Evolutionary conservation across 2,888 invertebrate genomes (phyloP).

Genomic region (Metallyticus violacea): DNA sequence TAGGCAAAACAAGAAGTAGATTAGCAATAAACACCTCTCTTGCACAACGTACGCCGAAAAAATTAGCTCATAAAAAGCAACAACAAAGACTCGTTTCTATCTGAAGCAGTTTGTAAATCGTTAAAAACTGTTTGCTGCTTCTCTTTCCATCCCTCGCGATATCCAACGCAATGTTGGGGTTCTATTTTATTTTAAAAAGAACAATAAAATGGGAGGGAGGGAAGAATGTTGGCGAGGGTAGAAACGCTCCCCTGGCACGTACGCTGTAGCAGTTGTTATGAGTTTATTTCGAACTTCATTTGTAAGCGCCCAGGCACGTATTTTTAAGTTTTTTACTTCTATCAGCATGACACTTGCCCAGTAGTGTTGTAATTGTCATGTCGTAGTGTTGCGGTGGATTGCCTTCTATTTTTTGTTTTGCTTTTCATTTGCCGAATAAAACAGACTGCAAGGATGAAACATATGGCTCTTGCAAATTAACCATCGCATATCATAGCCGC

Average conservation of each 20-base stretch:
- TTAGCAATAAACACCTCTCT: background rate
- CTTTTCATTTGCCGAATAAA: background rate
- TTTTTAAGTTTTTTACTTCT: background rate
- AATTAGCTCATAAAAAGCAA: too few species aligned
- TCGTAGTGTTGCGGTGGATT: background rate
- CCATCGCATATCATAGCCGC: too few species aligned
- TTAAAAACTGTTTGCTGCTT: background rate
- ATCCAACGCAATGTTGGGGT: background rate
- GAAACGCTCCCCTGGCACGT: too few species aligned
- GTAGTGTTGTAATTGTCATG: background rate
- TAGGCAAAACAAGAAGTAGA: background rate
- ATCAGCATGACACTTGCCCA: background rate
- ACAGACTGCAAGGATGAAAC: too few species aligned
- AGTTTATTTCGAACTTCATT: background rate
- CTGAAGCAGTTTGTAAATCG: background rate
- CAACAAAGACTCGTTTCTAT: background rate
- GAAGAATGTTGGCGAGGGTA: too few species aligned
- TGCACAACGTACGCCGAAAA: too few species aligned
- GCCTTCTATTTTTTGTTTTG: too few species aligned
- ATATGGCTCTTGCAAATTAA: background rate
- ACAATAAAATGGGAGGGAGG: background rate
- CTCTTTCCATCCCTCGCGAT: background rate
- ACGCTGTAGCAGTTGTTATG: background rate
- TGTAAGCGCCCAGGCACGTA: background rate
- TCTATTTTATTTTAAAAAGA: background rate